phyloP scores from a whole-genome alignment of 2,888 invertebrate species.

The Agriopis leucophaearia region DNA sequence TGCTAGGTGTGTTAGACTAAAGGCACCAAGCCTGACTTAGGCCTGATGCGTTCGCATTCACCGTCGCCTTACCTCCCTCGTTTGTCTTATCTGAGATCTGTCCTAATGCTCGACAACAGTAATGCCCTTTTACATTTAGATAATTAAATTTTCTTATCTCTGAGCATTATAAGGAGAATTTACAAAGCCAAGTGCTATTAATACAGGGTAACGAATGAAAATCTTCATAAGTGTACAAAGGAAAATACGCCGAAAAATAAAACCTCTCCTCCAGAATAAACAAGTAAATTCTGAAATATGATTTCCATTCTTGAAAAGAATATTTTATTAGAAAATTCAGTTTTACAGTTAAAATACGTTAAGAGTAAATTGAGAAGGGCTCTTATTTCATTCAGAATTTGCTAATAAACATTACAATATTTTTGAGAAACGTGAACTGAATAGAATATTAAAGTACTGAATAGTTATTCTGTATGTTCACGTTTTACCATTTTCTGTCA shows the following conservation, averaged over 20 bases:
- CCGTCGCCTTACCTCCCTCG: too few species aligned
- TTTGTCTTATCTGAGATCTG: conserved; percentile 11
- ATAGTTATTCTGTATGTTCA: too few species aligned
- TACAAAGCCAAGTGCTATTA: conserved; percentile 32
- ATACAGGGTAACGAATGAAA: conserved; percentile 36
- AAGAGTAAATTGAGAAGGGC: neutral
- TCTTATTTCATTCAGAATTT: neutral
- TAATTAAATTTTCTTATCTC: conserved; percentile 44
- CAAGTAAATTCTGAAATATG: conserved; percentile 10
- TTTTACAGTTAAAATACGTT: conserved; percentile 6
- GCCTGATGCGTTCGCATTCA: too few species aligned
- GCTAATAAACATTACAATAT: too few species aligned
- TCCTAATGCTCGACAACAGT: conserved; percentile 38
- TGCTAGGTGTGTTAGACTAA: too few species aligned
- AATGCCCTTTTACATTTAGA: conserved; percentile 42
- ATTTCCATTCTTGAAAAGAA: conserved; percentile 2
- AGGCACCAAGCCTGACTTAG: too few species aligned
- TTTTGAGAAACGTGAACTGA: too few species aligned
- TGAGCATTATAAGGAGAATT: conserved; percentile 35
- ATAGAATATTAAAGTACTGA: too few species aligned
- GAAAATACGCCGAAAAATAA: conserved; percentile 1
- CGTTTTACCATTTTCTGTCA: too few species aligned
- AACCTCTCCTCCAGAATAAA: conserved; percentile 1
- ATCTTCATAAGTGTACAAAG: conserved; percentile 14
- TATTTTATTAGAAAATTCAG: conserved; percentile 6